Evolutionary conservation across 2,888 invertebrate genomes (phyloP).

Genomic region (Cecidostiba fungosa): DNA sequence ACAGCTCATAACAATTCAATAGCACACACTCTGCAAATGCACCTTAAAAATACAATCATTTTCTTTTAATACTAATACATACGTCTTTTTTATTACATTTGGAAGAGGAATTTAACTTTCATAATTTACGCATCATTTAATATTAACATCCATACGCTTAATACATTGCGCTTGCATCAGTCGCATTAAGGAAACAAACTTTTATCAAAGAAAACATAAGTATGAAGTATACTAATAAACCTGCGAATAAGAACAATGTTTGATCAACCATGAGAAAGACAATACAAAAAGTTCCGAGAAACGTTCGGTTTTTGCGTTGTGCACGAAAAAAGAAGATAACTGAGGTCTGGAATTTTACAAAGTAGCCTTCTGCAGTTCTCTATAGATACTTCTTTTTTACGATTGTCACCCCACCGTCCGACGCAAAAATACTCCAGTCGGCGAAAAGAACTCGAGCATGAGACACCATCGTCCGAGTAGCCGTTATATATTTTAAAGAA

Average conservation of each 20-base stretch:
- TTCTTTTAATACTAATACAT: not conserved
- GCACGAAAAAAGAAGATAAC: not conserved
- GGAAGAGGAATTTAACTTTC: not conserved
- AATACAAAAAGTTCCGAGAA: no score
- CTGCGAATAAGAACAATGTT: not conserved
- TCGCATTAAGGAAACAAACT: not conserved
- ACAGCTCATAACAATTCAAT: conserved; percentile 4
- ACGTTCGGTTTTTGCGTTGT: not conserved
- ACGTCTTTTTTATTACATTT: not conserved
- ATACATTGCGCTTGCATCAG: not conserved
- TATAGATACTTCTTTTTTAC: conserved; percentile 1
- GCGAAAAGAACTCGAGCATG: conserved; percentile 20
- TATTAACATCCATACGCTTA: conserved; percentile 26
- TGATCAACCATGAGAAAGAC: not conserved
- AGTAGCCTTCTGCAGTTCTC: conserved; percentile 9
- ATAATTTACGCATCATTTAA: conserved; percentile 29
- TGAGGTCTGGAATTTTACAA: conserved; percentile 23
- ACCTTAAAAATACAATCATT: not conserved
- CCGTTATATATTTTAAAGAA: not conserved
- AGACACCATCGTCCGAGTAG: not conserved
- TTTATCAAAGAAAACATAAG: not conserved
- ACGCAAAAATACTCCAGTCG: conserved; percentile 29
- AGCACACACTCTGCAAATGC: not conserved
- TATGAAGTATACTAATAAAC: not conserved
- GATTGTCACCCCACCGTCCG: not conserved